Conservation (phyloP, 2,113 vertebrate genomes). For the Furnarius figulus region DNA sequence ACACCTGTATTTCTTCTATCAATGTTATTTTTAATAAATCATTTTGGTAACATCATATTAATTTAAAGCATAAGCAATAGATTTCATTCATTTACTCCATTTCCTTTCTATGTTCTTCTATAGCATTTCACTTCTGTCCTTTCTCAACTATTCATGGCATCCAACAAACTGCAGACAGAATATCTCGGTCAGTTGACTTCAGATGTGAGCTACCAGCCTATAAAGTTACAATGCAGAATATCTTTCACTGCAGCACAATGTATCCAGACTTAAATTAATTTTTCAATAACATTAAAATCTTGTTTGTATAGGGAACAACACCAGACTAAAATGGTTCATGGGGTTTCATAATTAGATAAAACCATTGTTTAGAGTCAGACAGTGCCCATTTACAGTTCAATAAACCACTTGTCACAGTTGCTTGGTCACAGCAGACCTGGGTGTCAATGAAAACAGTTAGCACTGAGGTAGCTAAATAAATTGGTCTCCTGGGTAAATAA, state of each 20-base stretch:
- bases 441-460: slow-evolving; percentile 83
- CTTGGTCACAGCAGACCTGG: slow-evolving; percentile 80
- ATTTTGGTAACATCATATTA: background rate
- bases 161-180: background rate
- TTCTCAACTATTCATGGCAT: background rate
- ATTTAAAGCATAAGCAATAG: background rate
- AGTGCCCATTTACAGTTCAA: slow-evolving; percentile 83
- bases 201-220: background rate
- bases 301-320: slow-evolving; percentile 40
- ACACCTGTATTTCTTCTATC: background rate
- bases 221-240: background rate
- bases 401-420: slow-evolving; percentile 87
- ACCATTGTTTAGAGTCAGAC: slow-evolving; percentile 77
- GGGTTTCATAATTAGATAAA: slow-evolving; percentile 82
- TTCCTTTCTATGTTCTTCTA: background rate
- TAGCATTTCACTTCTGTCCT: background rate
- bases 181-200: background rate
- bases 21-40: background rate
- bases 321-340: slow-evolving; percentile 50
- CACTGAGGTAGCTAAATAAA: slow-evolving; percentile 79
- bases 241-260: background rate
- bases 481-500: slow-evolving; percentile 87
- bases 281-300: slow-evolving; percentile 33
- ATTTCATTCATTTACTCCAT: background rate
- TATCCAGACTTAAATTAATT: slow-evolving; percentile 17